These are phyloP conservation scores for Nezara viridula DNA, from an alignment of 2,888 invertebrate species.

Conservation along the genomic window DNA sequence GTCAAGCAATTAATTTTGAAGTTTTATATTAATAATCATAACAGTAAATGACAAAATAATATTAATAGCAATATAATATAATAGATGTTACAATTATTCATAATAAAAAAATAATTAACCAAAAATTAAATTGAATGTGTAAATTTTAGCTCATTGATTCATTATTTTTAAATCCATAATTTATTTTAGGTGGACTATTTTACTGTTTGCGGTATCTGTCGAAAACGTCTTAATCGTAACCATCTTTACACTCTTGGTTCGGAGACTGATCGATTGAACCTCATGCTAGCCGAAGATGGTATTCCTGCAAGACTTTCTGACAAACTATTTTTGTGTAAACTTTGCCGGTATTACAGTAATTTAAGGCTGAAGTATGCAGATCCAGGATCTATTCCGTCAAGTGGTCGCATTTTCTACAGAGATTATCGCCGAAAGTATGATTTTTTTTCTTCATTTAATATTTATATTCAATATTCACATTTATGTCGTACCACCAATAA, in stretches of 20 bases:
- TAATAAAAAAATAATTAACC: no score
- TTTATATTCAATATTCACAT: not conserved
- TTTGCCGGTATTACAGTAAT: slow-evolving; percentile 84
- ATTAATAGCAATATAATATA: no score
- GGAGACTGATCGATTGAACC: slow-evolving; percentile 72
- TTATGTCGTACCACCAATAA: not conserved
- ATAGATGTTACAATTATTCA: no score
- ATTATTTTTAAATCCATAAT: not conserved
- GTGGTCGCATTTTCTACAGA: slow-evolving; percentile 73
- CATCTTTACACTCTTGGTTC: slow-evolving; percentile 78
- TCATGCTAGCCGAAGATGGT: slow-evolving; percentile 69
- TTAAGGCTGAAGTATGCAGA: slow-evolving; percentile 76
- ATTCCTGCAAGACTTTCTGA: slow-evolving; percentile 79
- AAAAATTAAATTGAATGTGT: not conserved
- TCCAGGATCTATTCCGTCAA: slow-evolving; percentile 66
- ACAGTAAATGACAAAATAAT: no score
- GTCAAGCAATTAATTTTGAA: no score
- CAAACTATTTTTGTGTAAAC: slow-evolving; percentile 84
- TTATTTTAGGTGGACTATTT: slow-evolving; percentile 75
- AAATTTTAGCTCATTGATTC: not conserved
- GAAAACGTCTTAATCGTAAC: slow-evolving; percentile 81
- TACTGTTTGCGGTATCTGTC: slow-evolving; percentile 83
- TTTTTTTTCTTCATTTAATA: not conserved
- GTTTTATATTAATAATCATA: no score
- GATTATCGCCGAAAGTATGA: slow-evolving; percentile 77